Evolutionary conservation across 2,797 vertebrate genomes (phyloP).

Genomic region (Acridotheres tristis): DNA sequence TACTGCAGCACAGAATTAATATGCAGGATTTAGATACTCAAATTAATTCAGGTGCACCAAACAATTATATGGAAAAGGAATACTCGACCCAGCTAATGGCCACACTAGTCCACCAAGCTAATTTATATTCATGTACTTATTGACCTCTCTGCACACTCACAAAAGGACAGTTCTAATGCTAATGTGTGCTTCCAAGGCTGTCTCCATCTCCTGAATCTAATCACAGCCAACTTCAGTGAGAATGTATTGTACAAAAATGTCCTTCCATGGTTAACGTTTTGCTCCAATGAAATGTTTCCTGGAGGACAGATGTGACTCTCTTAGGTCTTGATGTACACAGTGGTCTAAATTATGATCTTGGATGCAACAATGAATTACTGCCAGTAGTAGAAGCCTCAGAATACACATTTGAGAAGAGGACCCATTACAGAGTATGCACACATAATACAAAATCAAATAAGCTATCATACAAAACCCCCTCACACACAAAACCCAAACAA

Average conservation of each 20-base stretch:
- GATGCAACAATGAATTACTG: background rate
- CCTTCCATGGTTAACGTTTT: background rate
- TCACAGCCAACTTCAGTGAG: background rate
- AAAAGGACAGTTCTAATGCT: constrained; percentile 48
- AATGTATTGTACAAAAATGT: background rate
- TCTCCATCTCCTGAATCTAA: background rate
- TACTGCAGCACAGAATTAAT: constrained; percentile 72
- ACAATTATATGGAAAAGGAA: constrained; percentile 73
- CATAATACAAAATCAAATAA: background rate
- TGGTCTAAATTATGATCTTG: background rate
- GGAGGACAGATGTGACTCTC: background rate
- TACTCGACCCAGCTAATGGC: constrained; percentile 69
- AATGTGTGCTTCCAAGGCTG: constrained; percentile 47
- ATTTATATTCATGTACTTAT: constrained; percentile 75
- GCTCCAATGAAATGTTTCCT: background rate
- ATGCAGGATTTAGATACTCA: constrained; percentile 71
- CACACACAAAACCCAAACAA: no score
- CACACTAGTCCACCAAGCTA: constrained; percentile 58
- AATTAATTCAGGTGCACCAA: constrained; percentile 77
- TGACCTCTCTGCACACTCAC: constrained; percentile 56
- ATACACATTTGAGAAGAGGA: background rate
- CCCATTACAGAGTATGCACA: background rate
- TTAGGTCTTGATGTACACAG: background rate
- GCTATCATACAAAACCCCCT: background rate
- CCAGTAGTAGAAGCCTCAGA: background rate